Evolutionary conservation across 2,888 invertebrate genomes (phyloP), one percentile per base, ranked within the genome.

Genomic region (Drosophila quinaria): DNA sequence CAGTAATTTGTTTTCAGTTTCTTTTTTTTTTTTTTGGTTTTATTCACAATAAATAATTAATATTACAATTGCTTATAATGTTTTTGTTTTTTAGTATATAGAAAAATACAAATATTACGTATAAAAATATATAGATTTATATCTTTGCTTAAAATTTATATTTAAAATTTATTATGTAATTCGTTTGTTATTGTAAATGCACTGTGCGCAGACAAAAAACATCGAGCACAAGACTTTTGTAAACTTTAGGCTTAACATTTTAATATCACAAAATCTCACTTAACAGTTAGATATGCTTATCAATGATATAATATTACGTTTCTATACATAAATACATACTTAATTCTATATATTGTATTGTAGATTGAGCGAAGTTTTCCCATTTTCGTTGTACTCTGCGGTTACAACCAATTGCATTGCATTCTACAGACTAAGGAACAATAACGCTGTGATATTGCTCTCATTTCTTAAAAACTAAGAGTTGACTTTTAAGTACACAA

Each of bases 371-470:
- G 90, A 85, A 81, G 88, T 82, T 89, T 85, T 89, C 85, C 85
- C 85, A 82, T 80, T 66, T 85, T 86, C 85, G 85, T 86, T 90
- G 85, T 90, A 85, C 90, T 89, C 80, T 86, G 74, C 51, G 89
- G 80, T 85, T 90, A 89, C 85, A 85, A 85, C 85, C 85, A 70
- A 79, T 63, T 81, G 37, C 64, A 70, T 68, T 87, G 60, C 62
- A 54, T 64, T 70, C 63, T 78, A 75, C 66, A 58, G 74, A 79
- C 77, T 87, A 91, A 91, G 91, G 91, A 91, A 91, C 91, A 91
- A 90, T 90, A 87, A 80, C 80, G 91, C 86, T 91, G 92, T 91
- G 92, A 92, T 90, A 91, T 90, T 87, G 87, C 59, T 67, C 82
- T 13, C 41, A 55, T n/a, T 49, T 50, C 77, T 63, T 87, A 66